Conservation (phyloP, 2,888 invertebrate species). For the Cosmorhoe ocellata region DNA sequence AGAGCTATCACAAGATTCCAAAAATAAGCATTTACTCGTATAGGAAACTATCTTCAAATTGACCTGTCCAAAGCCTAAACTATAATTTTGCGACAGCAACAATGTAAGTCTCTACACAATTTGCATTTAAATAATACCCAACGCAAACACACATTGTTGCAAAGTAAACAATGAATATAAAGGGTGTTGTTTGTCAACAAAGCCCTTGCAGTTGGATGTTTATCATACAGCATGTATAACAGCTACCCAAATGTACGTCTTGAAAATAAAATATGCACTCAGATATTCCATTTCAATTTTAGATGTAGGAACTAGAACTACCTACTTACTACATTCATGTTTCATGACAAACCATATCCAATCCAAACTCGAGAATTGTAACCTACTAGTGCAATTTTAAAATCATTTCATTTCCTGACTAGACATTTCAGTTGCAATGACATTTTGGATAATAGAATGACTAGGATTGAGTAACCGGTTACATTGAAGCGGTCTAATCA, state of each 20-base stretch:
- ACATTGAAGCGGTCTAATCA: conserved; percentile 74
- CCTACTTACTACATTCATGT: no score
- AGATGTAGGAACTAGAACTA: no score
- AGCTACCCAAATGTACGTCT: conserved; percentile 13
- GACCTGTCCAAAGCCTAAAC: conserved; percentile 11
- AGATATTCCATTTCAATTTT: no score
- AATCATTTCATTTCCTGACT: no score
- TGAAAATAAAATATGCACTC: conserved; percentile 16
- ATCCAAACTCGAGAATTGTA: no score
- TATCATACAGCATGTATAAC: conserved; percentile 36
- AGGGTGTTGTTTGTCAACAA: conserved; percentile 70
- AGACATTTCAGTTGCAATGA: conserved; percentile 10
- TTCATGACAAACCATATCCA: no score
- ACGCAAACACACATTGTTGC: conserved; percentile 63
- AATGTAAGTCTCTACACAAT: conserved; percentile 53
- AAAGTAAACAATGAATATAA: conserved; percentile 65
- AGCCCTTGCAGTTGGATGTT: conserved; percentile 54
- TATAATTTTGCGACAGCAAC: conserved; percentile 40
- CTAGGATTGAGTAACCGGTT: conserved; percentile 64
- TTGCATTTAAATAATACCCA: conserved; percentile 62
- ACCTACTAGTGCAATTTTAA: no score
- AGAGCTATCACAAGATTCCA: background rate
- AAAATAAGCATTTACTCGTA: no score
- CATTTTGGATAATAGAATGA: conserved; percentile 41
- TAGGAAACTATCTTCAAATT: background rate